Evolutionary conservation across 2,113 vertebrate species (phyloP), one percentile per base, ranked within the genome.

Genomic region (Baryphthengus martii): DNA sequence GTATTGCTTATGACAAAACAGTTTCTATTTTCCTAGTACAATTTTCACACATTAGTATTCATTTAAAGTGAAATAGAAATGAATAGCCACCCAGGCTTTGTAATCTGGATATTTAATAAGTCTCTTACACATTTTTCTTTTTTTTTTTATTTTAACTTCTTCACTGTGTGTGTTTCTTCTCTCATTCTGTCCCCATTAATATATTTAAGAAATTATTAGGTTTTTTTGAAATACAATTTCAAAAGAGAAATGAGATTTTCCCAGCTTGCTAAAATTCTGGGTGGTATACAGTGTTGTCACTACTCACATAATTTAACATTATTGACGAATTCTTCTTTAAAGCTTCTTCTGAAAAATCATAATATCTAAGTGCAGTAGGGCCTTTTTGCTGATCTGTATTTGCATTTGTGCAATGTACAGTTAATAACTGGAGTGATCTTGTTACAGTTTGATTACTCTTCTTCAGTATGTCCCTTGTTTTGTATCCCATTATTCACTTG

Each of bases 401-500:
- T 89, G 72, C 23, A 29, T 95, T 78, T 85, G n/a, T 78, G 21
- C 82, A 81, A 86, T 62, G 49, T 77, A 53, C 40, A 84, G 44
- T 68, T 78, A 93, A 81, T 90, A 93, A 84, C 76, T 49, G 56
- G 47, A n/a, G 17, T 72, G 65, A 75, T 96, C 52, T 81, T 71
- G 59, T 88, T 90, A 56, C 49, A 81, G 76, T 91, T 84, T 75
- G 92, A 63, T 96, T 94, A 75, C 40, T 89, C 66, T 70, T 89
- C 94, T 93, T 96, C 93, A 83, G 53, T 45, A 24, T 66, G 71
- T 53, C 56, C 40, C 93, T 94, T 95, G 90, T 89, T 96, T 97
- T 97, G 59, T 39, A 83, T 88, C 21, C 61, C 16, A 74, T 85
- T 93, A 94, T 94, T 95, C 59, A 88, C 39, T 93, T 11, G 0